Evolutionary conservation across 2,113 vertebrate genomes (phyloP).

Genomic region (Toxostoma redivivum): DNA sequence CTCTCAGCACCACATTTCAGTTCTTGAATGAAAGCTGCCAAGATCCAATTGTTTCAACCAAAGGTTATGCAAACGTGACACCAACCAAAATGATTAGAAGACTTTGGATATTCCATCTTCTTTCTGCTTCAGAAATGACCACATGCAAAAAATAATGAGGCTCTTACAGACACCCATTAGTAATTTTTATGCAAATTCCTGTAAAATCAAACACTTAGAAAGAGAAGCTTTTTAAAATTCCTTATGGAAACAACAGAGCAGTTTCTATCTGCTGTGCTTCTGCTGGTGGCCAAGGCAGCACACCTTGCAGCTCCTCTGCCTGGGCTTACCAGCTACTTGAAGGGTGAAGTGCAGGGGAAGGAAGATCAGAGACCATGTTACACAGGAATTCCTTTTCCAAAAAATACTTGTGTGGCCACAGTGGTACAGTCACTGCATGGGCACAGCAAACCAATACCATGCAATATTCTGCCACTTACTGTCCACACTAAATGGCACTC

Average conservation of each 20-base stretch:
- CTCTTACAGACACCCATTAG: background rate
- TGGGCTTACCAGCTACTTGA: background rate
- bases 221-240: background rate
- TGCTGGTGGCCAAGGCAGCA: background rate
- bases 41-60: conserved; percentile 9
- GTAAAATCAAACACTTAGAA: background rate
- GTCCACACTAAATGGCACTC: background rate
- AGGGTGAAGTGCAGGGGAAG: background rate
- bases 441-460: background rate
- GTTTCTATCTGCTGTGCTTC: background rate
- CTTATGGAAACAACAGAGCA: background rate
- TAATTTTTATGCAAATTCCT: background rate
- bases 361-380: background rate
- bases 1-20: background rate
- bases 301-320: background rate
- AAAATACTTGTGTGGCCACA: background rate
- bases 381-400: background rate
- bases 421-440: background rate
- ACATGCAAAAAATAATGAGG: background rate
- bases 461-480: background rate
- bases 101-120: background rate
- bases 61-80: conserved; percentile 15
- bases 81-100: background rate
- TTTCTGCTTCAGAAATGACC: background rate
- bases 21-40: background rate